phyloP scores from a whole-genome alignment of 2,888 invertebrate species.

The Calameuta filiformis region DNA sequence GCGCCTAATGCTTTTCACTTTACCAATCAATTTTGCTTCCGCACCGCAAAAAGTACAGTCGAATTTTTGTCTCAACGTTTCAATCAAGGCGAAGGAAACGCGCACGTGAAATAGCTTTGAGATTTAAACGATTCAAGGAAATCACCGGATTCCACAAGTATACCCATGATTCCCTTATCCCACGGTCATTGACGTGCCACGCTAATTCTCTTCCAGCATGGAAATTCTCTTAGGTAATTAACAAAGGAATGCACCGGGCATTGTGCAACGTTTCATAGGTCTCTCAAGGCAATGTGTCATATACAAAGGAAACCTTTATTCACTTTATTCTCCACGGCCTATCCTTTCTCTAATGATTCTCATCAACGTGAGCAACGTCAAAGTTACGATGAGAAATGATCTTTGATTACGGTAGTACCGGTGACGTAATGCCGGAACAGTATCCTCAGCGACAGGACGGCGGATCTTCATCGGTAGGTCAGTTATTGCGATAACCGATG shows the following conservation, averaged over 20 bases:
- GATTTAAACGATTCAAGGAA: slow-evolving; percentile 20
- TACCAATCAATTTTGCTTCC: neutral
- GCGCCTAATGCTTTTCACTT: slow-evolving; percentile 19
- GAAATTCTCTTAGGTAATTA: neutral
- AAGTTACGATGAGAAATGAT: neutral
- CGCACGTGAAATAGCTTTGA: neutral
- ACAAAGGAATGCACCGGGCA: neutral
- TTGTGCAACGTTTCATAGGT: neutral
- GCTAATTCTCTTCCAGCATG: slow-evolving; percentile 34
- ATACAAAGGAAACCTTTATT: neutral
- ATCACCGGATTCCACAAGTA: slow-evolving; percentile 7
- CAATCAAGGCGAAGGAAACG: neutral
- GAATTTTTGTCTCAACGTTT: neutral
- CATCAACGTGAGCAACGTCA: neutral
- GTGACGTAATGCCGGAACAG: neutral
- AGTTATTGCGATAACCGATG: neutral
- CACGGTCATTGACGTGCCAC: slow-evolving; percentile 32
- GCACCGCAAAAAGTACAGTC: neutral
- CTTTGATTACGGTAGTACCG: neutral
- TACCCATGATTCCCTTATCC: slow-evolving; percentile 6
- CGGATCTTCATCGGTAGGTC: neutral
- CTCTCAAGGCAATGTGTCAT: neutral
- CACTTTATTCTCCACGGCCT: neutral
- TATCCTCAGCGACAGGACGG: neutral
- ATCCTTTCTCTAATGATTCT: neutral